Base-by-base conservation (phyloP, 1,140 invertebrate species). In the Achatina immaculata region DNA sequence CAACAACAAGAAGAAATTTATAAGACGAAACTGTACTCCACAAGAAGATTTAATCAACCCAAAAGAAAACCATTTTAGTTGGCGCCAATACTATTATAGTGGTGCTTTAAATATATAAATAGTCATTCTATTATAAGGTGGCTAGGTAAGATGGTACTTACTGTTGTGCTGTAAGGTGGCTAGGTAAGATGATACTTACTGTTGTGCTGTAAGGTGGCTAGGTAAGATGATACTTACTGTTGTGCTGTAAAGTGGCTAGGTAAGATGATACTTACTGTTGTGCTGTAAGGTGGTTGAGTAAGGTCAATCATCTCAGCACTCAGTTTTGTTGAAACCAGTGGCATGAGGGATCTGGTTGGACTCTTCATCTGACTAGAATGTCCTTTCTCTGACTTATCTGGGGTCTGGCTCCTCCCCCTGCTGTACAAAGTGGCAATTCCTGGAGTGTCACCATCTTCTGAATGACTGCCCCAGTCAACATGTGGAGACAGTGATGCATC, bases 301-400 rank as follows among this genome's bases (percentile, higher is more conserved):
- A 92, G 83, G 80, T 92, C 89, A 68, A 92, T 92, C 31, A 84
- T 87, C 78, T 92, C 91, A 28, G 89, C 87, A 16, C 84, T 83
- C 6, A 92, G 83, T 78, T 91, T 91, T 19, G 87, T 85, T n/a
- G 86, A 86, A 28, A 90, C 85, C 36, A 88, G 81, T 28, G 86
- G 86, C 65, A 89, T 86, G 48, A 90, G 81, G 34, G 89, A 89
- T 66, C 87, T 73, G 21, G 78, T 83, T 16, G 82, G 82, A 43
- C 80, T 83, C 83, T 82, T 86, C 85, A 66, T 84, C 82, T 72
- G 78, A 78, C 66, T 73, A 73, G 28, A 74, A 31, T 62, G n/a
- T 72, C 78, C 62, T 68, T 73, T 55, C 58, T 75, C 45, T 62
- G 82, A 78, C 68, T 84, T 51, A 51, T 78, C 80, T 16, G 81